Base-by-base conservation (phyloP, 2,888 invertebrate species). In the Drosophila ezoana region DNA sequence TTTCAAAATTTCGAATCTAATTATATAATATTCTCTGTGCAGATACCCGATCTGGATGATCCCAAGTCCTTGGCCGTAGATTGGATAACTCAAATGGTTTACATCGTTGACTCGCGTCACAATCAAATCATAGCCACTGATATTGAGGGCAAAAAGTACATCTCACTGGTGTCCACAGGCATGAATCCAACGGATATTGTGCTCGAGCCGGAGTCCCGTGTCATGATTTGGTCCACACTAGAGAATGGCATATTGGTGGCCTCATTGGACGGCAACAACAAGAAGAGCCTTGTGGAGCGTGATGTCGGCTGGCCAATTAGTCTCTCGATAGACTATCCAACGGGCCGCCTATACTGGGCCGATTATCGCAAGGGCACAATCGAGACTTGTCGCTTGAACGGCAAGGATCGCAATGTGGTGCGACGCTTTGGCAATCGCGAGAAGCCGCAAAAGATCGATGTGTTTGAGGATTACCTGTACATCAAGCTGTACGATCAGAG, bases 301-400 rank as follows among this genome's bases (percentile, higher is more conserved):
- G 93, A 95, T 79, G 93, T 95, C 68, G 94, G 95, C 13, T 96
- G 96, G 93, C 96, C 96, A 0, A 94, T 94, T 4, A 96, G 97
- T 76, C 93, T 97, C 47, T 95, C 97, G 5, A 93, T 97, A 58
- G 96, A 96, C 91, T 94, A 95, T 90, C 94, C 96, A 0, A 95
- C 95, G 0, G 93, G 93, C n/a, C 93, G 97, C 6, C 91, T 98
- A 4, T 97, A 97, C 93, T 97, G 96, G 96, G 94, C 96, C 11
- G 98, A 98, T 93, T 94, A 95, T n/a, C 96, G 96, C 91, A 94
- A 94, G 76, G 94, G 94, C 79, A 94, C 95, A 18, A 94, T 97
- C 62, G 96, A 96, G 92, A 95, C 95, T 43, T 93, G 95, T 53
- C 93, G 93, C 14, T 91, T 95, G 18, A 95, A 96, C 90, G 97